Evolutionary conservation across 2,888 invertebrate species (phyloP).

Genomic region (Carcina quercana): DNA sequence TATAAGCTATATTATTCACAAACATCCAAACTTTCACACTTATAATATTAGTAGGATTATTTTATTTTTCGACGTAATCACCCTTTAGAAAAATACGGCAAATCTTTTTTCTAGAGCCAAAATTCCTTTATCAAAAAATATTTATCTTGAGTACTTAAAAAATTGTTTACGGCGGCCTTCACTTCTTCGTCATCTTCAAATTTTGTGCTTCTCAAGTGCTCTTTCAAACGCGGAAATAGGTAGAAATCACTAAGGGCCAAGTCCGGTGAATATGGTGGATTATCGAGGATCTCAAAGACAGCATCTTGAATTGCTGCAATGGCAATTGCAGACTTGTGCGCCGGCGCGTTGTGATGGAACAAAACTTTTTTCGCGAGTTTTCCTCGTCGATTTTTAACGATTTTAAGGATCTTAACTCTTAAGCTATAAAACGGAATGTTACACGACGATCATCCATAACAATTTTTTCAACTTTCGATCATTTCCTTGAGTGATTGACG

Average conservation of each 20-base stretch:
- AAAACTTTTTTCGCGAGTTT: not conserved
- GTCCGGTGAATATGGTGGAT: constrained; percentile 16
- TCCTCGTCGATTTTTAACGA: not conserved
- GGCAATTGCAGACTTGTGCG: constrained; percentile 16
- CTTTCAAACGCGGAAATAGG: constrained; percentile 18
- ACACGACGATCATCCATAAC: not conserved
- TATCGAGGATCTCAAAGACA: constrained; percentile 14
- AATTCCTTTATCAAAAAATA: too few relatives aligned
- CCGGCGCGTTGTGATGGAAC: constrained; percentile 14
- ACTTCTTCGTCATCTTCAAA: constrained; percentile 8
- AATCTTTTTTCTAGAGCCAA: too few relatives aligned
- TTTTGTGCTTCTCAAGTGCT: constrained; percentile 15
- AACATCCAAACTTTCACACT: too few relatives aligned
- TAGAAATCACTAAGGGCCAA: constrained; percentile 18
- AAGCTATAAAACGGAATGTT: not conserved
- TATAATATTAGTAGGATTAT: too few relatives aligned
- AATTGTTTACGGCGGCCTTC: not conserved
- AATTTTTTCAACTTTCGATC: not conserved
- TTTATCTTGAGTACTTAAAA: too few relatives aligned
- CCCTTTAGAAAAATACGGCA: too few relatives aligned
- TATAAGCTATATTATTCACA: too few relatives aligned
- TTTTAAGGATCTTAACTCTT: not conserved
- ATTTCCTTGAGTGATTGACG: not conserved
- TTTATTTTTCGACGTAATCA: too few relatives aligned
- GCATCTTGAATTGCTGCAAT: constrained; percentile 18